Base-by-base conservation (phyloP, 2,113 vertebrate genomes). In the Atlantisia rogersi region DNA sequence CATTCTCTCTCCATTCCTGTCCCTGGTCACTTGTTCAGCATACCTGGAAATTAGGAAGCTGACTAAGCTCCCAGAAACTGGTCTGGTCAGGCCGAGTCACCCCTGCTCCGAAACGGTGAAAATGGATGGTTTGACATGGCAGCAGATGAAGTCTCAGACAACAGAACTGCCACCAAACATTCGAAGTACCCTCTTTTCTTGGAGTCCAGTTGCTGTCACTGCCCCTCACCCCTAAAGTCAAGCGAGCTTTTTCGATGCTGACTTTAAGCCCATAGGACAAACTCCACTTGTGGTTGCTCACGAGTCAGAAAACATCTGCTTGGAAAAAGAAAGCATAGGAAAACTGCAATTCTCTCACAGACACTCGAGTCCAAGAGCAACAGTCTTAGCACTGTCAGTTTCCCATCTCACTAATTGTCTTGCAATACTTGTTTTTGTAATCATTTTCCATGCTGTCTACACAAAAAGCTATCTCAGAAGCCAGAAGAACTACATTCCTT, bases 351-450 rank as follows among this genome's bases (percentile, higher is more conserved):
- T 88, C 62, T 93, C 88, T 73, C 87, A 87, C 67, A 83, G 28
- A 62, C 86, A 37, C 35, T 68, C 0, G 0, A 86, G 63, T 37
- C 83, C 58, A 78, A 62, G 80, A 94, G 88, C 55, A 71, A 69
- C 46, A 90, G 75, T 48, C 59, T 84, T 44, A 73, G 80, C 70
- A 62, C 44, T 9, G 7, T 39, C 69, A 79, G 81, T 64, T 92
- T 94, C 95, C 84, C 93, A 92, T 94, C 94, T 84, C 84, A 92
- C 69, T 95, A 96, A 84, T 69, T 69, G 69, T 79, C 96, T 95
- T 87, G 95, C 93, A 96, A 82, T 95, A 96, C 94, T 96, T 92
- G 95, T 95, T 92, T 94, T 92, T 97, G 93, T 81, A 94, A 96
- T 91, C 10, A 0, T 96, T 96, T 96, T 97, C 92, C 77, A 55